Evolutionary conservation across 2,113 vertebrate genomes (phyloP).

Genomic region (Todiramphus chloris): DNA sequence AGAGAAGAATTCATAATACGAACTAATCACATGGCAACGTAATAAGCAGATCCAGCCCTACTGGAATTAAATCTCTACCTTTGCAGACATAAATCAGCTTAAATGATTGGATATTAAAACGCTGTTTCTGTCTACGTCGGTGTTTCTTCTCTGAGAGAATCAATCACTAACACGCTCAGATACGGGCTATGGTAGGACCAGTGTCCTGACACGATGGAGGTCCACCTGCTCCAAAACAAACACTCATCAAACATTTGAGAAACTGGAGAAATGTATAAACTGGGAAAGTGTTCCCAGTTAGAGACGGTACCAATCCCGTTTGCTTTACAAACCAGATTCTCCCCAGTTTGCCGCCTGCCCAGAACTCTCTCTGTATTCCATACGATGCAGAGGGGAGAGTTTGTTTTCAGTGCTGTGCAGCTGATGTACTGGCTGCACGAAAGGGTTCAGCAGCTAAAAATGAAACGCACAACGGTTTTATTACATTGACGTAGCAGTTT

Average conservation of each 20-base stretch:
- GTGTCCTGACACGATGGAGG: neutral
- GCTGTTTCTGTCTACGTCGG: neutral
- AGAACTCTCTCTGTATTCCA: neutral
- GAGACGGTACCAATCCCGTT: neutral
- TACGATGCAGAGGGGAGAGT: neutral
- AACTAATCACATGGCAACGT: neutral
- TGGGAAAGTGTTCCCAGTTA: neutral
- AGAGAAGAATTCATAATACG: neutral
- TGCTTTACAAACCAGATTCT: neutral
- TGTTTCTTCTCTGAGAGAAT: neutral
- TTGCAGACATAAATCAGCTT: neutral
- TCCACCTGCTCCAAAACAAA: neutral
- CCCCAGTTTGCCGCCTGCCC: neutral
- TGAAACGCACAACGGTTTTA: neutral
- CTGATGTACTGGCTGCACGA: neutral
- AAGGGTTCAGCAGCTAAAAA: neutral
- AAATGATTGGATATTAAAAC: neutral
- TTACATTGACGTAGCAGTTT: neutral
- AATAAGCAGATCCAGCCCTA: neutral
- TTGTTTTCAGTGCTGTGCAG: neutral
- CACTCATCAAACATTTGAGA: rapidly evolving
- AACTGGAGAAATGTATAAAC: neutral
- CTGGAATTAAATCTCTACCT: neutral
- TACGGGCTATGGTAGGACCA: neutral
- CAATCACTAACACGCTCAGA: neutral